Conservation (phyloP, 2,888 invertebrate genomes). For the Lasioglossum malachurum region DNA sequence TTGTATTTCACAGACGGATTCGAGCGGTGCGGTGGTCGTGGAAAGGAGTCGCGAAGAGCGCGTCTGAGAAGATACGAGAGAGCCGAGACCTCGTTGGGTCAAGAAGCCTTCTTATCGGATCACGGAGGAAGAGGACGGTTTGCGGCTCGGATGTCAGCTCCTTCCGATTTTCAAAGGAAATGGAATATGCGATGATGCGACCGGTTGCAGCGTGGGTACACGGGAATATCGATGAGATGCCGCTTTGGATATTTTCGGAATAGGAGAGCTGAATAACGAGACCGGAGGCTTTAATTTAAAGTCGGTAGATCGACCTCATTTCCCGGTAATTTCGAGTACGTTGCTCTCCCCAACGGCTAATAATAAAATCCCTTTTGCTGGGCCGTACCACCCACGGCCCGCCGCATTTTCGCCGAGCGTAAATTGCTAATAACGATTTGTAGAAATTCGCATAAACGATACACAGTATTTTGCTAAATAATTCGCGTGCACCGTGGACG, state of each 20-base stretch:
- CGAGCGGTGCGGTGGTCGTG: background rate
- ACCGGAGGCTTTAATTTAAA: constrained; percentile 45
- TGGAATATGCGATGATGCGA: constrained; percentile 55
- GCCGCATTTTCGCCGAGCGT: background rate
- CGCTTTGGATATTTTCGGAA: constrained; percentile 17
- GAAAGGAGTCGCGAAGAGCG: background rate
- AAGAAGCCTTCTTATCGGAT: constrained; percentile 35
- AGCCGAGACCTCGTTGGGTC: background rate
- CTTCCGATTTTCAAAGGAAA: constrained; percentile 45
- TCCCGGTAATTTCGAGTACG: constrained; percentile 17
- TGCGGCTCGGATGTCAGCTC: constrained; percentile 6
- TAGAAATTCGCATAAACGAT: background rate
- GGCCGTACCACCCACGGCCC: background rate
- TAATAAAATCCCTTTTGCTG: constrained; percentile 24
- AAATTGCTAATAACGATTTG: background rate
- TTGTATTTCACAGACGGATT: constrained; percentile 50
- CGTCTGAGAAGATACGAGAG: constrained; percentile 11
- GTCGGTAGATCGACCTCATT: constrained; percentile 44
- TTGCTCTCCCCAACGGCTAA: constrained; percentile 15
- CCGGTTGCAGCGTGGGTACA: constrained; percentile 24
- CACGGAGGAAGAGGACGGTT: background rate
- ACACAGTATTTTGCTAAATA: background rate
- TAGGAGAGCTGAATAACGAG: constrained; percentile 25
- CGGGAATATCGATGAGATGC: constrained; percentile 58
- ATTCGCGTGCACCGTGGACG: background rate